Percentiles rank a stretch among this genome's conserved stretches.
phyloP scores from a whole-genome alignment of 1,140 invertebrate genomes.

The Calliphora vicina region DNA sequence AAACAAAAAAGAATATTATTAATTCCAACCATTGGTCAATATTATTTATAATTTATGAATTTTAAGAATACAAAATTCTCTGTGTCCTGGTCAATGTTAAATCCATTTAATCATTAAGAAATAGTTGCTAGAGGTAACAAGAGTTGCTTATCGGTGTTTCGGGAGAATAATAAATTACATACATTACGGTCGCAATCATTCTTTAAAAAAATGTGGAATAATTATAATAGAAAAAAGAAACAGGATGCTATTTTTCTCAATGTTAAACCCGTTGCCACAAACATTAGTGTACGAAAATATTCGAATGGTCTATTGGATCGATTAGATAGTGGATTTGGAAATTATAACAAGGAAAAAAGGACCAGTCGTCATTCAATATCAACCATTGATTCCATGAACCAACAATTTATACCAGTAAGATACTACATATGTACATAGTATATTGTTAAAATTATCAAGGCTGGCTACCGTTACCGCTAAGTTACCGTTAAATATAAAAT shows the following conservation, averaged over 20 bases:
- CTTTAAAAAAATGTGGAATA: slow-evolving; percentile 38
- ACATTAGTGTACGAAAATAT: slow-evolving; percentile 51
- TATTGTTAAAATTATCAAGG: no score
- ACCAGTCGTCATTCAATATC: slow-evolving; percentile 50
- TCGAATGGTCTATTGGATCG: slow-evolving; percentile 56
- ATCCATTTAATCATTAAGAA: neutral
- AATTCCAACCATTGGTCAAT: neutral
- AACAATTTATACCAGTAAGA: slow-evolving; percentile 53
- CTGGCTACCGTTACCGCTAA: no score
- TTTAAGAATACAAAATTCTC: neutral
- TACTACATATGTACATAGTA: neutral
- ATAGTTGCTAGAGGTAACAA: no score
- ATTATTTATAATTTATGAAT: neutral
- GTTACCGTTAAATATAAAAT: no score
- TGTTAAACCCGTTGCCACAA: slow-evolving; percentile 51
- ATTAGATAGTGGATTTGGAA: slow-evolving; percentile 43
- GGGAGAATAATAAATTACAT: neutral
- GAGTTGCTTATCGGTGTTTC: neutral
- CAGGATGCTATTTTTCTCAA: slow-evolving; percentile 56
- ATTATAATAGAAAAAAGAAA: slow-evolving; percentile 58
- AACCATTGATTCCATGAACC: slow-evolving; percentile 47
- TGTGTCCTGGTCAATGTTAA: neutral
- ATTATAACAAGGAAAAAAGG: neutral
- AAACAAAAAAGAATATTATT: neutral
- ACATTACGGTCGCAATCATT: neutral